Conservation (phyloP, 1,140 invertebrate species). For the Sycobia sp. region DNA sequence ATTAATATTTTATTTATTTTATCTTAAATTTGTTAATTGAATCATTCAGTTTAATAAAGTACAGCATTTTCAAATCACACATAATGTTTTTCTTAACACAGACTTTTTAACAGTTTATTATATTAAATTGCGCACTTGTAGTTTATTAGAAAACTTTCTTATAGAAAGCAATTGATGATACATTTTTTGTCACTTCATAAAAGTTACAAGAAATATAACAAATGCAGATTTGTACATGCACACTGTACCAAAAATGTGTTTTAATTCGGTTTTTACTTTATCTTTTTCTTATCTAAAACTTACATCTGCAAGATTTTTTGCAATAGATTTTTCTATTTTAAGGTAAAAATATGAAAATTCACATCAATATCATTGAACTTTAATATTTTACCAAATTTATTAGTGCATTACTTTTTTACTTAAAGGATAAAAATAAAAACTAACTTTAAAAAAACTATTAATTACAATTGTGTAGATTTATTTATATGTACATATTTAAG, state of each 20-base stretch:
- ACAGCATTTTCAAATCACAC: slow-evolving; percentile 23
- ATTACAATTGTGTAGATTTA: too few species aligned
- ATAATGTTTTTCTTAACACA: slow-evolving; percentile 37
- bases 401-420: too few species aligned
- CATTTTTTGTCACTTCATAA: slow-evolving; percentile 10
- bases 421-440: too few species aligned
- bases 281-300: slow-evolving; percentile 20
- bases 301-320: slow-evolving; percentile 34
- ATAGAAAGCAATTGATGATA: slow-evolving; percentile 23
- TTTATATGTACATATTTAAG: background rate
- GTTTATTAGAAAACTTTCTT: slow-evolving; percentile 26
- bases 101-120: slow-evolving; percentile 47
- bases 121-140: slow-evolving; percentile 40
- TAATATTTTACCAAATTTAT: background rate
- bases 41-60: slow-evolving; percentile 36
- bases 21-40: slow-evolving; percentile 28
- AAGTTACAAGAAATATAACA: slow-evolving; percentile 13
- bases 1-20: slow-evolving; percentile 31
- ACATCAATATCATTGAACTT: slow-evolving; percentile 5
- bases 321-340: slow-evolving; percentile 10
- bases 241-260: slow-evolving; percentile 19
- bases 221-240: slow-evolving; percentile 20
- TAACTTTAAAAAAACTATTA: too few species aligned
- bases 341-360: slow-evolving; percentile 29
- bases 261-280: slow-evolving; percentile 11